A percentile compares a stretch with the other conserved stretches of the same genome.
phyloP scores from a whole-genome alignment of 1,140 invertebrate genomes.

The Pemphigus obesinymphae region DNA sequence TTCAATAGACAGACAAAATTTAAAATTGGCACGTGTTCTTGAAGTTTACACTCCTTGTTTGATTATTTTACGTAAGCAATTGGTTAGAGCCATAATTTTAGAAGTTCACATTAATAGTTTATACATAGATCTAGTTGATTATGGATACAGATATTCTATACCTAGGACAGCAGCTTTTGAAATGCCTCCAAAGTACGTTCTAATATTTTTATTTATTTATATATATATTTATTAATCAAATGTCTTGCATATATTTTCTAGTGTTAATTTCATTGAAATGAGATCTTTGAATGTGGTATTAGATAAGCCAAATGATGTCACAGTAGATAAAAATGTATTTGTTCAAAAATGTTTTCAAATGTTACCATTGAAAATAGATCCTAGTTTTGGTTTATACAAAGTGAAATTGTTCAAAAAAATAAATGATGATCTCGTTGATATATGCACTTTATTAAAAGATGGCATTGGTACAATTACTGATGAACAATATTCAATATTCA shows the following conservation, averaged over 20 bases:
- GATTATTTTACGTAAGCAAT: neutral
- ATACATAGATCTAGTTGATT: constrained; percentile 22
- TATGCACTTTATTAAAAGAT: neutral
- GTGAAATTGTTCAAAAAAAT: constrained; percentile 2
- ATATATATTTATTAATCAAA: neutral
- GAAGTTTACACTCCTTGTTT: constrained; percentile 29
- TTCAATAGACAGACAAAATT: constrained; percentile 4
- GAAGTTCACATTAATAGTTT: neutral
- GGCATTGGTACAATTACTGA: neutral
- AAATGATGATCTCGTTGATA: neutral
- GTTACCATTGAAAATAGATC: constrained; percentile 12
- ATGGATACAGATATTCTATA: neutral
- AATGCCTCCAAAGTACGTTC: constrained; percentile 2
- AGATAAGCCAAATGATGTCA: neutral
- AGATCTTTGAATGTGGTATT: neutral
- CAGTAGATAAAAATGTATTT: neutral
- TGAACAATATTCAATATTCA: neutral
- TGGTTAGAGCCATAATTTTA: constrained; percentile 22
- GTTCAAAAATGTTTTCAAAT: constrained; percentile 6
- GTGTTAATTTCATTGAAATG: constrained; percentile 23
- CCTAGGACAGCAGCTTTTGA: constrained; percentile 5
- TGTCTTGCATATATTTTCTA: neutral
- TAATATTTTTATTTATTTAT: neutral
- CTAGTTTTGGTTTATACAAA: constrained; percentile 30
- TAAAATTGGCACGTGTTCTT: constrained; percentile 7